phyloP scores from a whole-genome alignment of 2,888 invertebrate species.

The Sturmia bella region DNA sequence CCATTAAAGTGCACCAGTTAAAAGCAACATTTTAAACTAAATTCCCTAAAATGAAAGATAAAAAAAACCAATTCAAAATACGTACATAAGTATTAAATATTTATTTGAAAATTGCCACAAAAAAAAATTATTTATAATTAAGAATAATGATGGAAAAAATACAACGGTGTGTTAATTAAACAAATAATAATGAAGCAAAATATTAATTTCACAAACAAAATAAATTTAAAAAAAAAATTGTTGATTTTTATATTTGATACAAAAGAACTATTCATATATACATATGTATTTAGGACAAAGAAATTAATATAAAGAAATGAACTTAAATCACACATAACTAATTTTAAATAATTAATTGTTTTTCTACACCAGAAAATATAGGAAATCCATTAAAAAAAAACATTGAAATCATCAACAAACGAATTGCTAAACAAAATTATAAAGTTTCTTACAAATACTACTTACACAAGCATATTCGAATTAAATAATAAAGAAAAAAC shows the following conservation, averaged over 20 bases:
- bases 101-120: constrained; percentile 62
- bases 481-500: not conserved
- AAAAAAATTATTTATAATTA: constrained; percentile 6
- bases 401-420: constrained; percentile 30
- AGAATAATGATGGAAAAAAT: too few species aligned
- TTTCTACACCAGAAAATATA: constrained; percentile 19
- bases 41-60: constrained; percentile 53
- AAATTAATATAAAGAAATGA: constrained; percentile 19
- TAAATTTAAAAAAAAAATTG: constrained; percentile 76
- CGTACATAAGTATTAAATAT: too few species aligned
- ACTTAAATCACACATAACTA: constrained; percentile 29
- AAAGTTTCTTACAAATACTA: not conserved
- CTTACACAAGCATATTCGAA: not conserved
- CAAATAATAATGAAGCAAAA: constrained; percentile 28
- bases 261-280: constrained; percentile 74
- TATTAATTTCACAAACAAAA: constrained; percentile 42
- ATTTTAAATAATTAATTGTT: constrained; percentile 32
- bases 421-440: constrained; percentile 10
- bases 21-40: constrained; percentile 46
- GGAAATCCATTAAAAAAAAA: not conserved
- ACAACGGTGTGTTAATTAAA: constrained; percentile 34
- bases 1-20: constrained; percentile 57
- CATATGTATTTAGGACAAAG: constrained; percentile 64
- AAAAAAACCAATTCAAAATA: too few species aligned
- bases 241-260: constrained; percentile 83